These are phyloP conservation scores for Ectemnius continuus DNA, from an alignment of 2,888 invertebrate species.

Conservation along the genomic window DNA sequence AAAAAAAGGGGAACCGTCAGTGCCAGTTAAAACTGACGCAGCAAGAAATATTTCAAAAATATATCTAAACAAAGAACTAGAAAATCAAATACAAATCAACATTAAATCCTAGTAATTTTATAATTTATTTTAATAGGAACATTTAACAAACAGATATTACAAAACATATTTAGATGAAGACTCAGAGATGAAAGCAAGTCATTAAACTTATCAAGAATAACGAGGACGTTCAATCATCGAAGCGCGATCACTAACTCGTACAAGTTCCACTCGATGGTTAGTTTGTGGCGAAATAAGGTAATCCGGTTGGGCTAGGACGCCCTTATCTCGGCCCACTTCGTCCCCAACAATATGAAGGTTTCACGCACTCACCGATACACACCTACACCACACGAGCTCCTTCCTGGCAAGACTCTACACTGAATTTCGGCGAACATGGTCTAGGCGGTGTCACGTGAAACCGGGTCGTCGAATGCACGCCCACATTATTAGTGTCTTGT, in stretches of 20 bases:
- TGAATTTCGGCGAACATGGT: slow-evolving; percentile 17
- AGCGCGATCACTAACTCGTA: not conserved
- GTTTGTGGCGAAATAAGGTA: slow-evolving; percentile 40
- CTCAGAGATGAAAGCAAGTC: too few species aligned
- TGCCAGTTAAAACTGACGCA: too few species aligned
- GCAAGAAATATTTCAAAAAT: too few species aligned
- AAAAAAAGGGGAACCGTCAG: too few species aligned
- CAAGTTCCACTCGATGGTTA: slow-evolving; percentile 34
- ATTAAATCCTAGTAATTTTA: too few species aligned
- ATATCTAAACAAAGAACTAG: too few species aligned
- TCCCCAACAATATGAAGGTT: slow-evolving; percentile 26
- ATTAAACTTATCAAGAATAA: too few species aligned
- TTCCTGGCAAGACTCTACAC: slow-evolving; percentile 6
- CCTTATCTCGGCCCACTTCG: slow-evolving; percentile 38
- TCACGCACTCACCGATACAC: slow-evolving; percentile 11
- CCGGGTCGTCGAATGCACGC: slow-evolving; percentile 11
- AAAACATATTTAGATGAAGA: too few species aligned
- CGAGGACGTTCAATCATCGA: not conserved
- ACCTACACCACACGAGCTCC: too few species aligned
- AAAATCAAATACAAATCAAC: too few species aligned
- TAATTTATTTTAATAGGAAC: too few species aligned
- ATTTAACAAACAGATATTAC: too few species aligned
- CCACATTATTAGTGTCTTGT: slow-evolving; percentile 39
- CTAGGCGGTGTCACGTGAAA: slow-evolving; percentile 1
- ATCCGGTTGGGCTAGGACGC: slow-evolving; percentile 32